Evolutionary conservation across 2,113 vertebrate species (phyloP).

Genomic region (Scomber japonicus): DNA sequence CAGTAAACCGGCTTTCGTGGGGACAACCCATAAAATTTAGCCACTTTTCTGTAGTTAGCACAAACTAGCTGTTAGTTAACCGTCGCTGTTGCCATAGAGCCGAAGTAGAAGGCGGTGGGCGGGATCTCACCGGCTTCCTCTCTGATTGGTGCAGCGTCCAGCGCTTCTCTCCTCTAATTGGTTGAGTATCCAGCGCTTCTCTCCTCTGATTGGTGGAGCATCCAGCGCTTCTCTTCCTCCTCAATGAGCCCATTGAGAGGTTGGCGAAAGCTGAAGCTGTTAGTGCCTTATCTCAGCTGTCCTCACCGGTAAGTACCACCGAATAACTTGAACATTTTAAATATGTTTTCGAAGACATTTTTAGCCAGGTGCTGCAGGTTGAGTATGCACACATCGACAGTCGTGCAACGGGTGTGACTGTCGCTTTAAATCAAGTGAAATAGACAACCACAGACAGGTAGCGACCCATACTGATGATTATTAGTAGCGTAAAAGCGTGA

Average conservation of each 20-base stretch:
- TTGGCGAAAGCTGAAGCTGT: not conserved
- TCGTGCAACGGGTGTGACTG: not conserved
- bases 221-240: slow-evolving; percentile 25
- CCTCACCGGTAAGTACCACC: slow-evolving; percentile 43
- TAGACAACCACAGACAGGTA: not conserved
- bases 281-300: slow-evolving; percentile 25
- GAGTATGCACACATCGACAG: not conserved
- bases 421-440: not conserved
- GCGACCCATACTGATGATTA: not conserved
- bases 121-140: slow-evolving; percentile 45
- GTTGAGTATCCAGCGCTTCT: not conserved
- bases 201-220: slow-evolving; percentile 63
- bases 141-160: slow-evolving; percentile 62
- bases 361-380: too few species aligned
- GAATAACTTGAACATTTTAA: not conserved
- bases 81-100: slow-evolving; percentile 21
- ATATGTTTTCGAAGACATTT: not conserved
- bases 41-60: not conserved
- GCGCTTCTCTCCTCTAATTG: slow-evolving; percentile 62
- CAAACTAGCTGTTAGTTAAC: not conserved
- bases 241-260: slow-evolving; percentile 2
- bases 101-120: slow-evolving; percentile 37
- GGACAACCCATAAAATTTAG: not conserved
- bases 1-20: not conserved
- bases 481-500: not conserved